Evolutionary conservation across 1,140 invertebrate species (phyloP).

Genomic region (Euura lappo): DNA sequence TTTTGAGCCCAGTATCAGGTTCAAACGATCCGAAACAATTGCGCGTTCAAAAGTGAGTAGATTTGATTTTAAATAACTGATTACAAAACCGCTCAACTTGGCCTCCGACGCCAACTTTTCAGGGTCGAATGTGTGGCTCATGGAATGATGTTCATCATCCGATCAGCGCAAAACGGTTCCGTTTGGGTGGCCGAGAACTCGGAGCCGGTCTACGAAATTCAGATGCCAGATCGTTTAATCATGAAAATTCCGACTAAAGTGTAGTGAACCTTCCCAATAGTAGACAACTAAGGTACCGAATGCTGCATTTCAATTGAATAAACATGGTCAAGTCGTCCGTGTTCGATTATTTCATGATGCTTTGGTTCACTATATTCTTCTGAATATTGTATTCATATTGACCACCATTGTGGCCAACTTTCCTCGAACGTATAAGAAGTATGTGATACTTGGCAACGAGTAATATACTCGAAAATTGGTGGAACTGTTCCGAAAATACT

Average conservation of each 20-base stretch:
- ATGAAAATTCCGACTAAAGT: background rate
- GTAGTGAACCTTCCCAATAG: no score
- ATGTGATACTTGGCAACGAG: no score
- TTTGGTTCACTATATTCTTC: no score
- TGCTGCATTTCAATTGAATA: no score
- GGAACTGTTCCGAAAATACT: no score
- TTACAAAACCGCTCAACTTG: background rate
- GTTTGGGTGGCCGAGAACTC: slow-evolving; percentile 62
- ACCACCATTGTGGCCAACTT: no score
- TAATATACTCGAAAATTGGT: no score
- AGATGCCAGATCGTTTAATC: slow-evolving; percentile 47
- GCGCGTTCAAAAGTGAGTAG: background rate
- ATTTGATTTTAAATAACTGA: background rate
- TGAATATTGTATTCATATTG: no score
- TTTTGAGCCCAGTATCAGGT: background rate
- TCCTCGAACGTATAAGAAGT: no score
- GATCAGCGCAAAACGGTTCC: slow-evolving; percentile 59
- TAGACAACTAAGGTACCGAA: background rate
- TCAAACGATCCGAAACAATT: background rate
- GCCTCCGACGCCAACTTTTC: background rate
- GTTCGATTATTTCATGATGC: no score
- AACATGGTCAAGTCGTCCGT: no score
- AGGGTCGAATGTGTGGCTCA: slow-evolving; percentile 58
- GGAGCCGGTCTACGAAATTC: slow-evolving; percentile 61
- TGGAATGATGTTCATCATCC: slow-evolving; percentile 58